These are phyloP conservation scores for Melanerpes formicivorus DNA, from an alignment of 2,113 vertebrate species.

Conservation along the genomic window DNA sequence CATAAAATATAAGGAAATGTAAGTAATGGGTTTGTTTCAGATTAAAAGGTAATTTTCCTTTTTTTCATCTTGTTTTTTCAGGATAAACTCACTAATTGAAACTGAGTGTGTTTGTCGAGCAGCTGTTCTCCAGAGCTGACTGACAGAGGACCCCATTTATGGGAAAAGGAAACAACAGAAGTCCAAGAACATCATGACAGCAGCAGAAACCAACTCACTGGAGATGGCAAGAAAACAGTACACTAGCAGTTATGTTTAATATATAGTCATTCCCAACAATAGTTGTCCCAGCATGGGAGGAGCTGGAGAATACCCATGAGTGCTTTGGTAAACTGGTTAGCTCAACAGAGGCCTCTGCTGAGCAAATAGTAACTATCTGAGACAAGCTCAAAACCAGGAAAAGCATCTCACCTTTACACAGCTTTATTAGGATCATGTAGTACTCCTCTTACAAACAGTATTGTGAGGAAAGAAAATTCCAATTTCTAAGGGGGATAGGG, in stretches of 20 bases:
- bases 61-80: not conserved
- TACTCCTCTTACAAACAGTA: not conserved
- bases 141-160: not conserved
- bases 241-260: not conserved
- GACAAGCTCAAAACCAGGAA: not conserved
- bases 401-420: not conserved
- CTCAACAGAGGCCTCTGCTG: constrained; percentile 27
- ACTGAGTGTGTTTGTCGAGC: not conserved
- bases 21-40: not conserved
- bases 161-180: not conserved
- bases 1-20: not conserved
- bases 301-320: not conserved
- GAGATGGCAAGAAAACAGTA: not conserved
- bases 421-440: not conserved
- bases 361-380: not conserved
- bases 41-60: not conserved
- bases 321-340: not conserved
- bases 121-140: not conserved
- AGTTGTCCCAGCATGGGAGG: not conserved
- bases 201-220: not conserved
- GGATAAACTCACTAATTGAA: not conserved
- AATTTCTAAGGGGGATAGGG: not conserved
- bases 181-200: not conserved
- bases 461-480: not conserved
- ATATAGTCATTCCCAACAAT: not conserved